Conservation (phyloP, 2,888 invertebrate species). For the Dasysyrphus albostriatus region DNA sequence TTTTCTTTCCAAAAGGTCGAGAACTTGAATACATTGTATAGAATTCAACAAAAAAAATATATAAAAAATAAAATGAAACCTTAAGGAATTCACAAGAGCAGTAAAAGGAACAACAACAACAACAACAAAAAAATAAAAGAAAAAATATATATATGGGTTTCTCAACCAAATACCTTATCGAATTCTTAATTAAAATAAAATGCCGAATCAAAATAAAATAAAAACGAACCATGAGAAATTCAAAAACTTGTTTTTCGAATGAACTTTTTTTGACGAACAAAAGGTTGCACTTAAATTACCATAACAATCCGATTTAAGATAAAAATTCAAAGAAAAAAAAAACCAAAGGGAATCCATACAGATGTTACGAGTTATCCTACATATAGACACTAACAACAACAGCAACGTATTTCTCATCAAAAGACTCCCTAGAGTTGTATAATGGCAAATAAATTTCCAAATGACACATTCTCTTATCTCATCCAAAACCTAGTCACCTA, state of each 20-base stretch:
- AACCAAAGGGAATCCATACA: slow-evolving; percentile 29
- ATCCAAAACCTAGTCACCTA: slow-evolving; percentile 65
- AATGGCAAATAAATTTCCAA: slow-evolving; percentile 41
- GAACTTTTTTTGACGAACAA: slow-evolving; percentile 5
- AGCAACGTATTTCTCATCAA: slow-evolving; percentile 40
- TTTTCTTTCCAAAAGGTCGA: slow-evolving; percentile 9
- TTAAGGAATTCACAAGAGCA: slow-evolving; percentile 27
- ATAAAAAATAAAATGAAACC: slow-evolving; percentile 20
- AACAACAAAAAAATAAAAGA: background rate
- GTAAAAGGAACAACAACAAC: background rate
- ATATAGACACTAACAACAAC: slow-evolving; percentile 42
- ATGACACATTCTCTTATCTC: slow-evolving; percentile 62
- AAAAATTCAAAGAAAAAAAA: slow-evolving; percentile 11
- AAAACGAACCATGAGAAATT: slow-evolving; percentile 68
- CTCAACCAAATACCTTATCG: slow-evolving; percentile 59
- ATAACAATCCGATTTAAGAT: slow-evolving; percentile 67
- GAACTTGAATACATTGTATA: slow-evolving; percentile 22
- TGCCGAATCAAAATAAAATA: slow-evolving; percentile 59
- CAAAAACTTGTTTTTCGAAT: slow-evolving; percentile 56
- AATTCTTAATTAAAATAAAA: slow-evolving; percentile 70
- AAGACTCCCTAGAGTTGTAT: background rate
- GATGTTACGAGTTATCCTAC: slow-evolving; percentile 50
- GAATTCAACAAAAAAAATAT: background rate
- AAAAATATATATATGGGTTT: slow-evolving; percentile 43
- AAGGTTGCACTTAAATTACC: slow-evolving; percentile 66